Percentiles rank a stretch among this genome's conserved stretches.
Conservation (phyloP, 2,797 vertebrate genomes). For the Antennarius maculatus region DNA sequence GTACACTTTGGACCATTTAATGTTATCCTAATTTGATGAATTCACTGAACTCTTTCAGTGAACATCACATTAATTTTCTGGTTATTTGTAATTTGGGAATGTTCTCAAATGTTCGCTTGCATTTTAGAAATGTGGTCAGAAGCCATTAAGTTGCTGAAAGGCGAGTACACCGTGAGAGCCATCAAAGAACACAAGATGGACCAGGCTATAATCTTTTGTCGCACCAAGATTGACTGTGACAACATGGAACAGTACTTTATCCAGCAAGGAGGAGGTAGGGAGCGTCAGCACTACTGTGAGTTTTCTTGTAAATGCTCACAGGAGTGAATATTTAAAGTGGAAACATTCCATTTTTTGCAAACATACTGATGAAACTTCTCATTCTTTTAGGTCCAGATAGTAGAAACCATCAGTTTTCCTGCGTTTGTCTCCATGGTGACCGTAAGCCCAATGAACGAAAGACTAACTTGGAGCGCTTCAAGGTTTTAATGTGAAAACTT, state of each 20-base stretch:
- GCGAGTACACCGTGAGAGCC: constrained; percentile 92
- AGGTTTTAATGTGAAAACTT: constrained; percentile 78
- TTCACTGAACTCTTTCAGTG: neutral
- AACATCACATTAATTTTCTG: neutral
- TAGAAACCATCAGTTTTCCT: constrained; percentile 93
- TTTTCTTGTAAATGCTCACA: neutral
- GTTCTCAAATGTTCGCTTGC: neutral
- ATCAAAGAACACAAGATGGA: constrained; percentile 99
- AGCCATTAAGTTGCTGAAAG: constrained; percentile 96
- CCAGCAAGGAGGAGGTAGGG: constrained; percentile 93
- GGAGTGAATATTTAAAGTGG: neutral
- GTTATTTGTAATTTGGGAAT: neutral
- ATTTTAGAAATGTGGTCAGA: constrained; percentile 97
- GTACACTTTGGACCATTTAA: constrained; percentile 62
- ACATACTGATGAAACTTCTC: neutral
- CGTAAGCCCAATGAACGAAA: constrained; percentile 96
- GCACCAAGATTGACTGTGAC: constrained; percentile 99
- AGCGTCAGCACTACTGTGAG: neutral
- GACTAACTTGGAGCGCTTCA: constrained; percentile 95
- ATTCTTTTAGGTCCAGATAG: constrained; percentile 88
- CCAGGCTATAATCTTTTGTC: constrained; percentile 97
- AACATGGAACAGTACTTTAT: constrained; percentile 97
- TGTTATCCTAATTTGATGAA: neutral
- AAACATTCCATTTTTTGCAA: neutral
- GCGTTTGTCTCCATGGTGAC: constrained; percentile 97